Conservation (phyloP, 2,888 invertebrate genomes). For the Euzetes globulus region DNA sequence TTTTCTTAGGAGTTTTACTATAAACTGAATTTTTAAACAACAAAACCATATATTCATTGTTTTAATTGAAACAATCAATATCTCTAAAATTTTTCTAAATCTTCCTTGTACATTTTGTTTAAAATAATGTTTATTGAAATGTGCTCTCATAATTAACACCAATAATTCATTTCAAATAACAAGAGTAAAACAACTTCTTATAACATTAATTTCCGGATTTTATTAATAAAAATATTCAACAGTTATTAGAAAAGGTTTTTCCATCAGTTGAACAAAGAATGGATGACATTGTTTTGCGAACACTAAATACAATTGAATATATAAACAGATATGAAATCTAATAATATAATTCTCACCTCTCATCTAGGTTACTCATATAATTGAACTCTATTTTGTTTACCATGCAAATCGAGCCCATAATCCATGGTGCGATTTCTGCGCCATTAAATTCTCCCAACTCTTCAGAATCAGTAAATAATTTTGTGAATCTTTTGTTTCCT, state of each 20-base stretch:
- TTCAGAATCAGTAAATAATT: constrained; percentile 14
- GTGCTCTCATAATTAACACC: too few species aligned
- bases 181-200: too few species aligned
- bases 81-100: too few species aligned
- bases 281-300: not conserved
- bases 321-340: not conserved
- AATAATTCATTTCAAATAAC: too few species aligned
- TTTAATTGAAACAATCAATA: too few species aligned
- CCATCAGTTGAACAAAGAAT: not conserved
- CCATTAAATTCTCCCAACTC: not conserved
- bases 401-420: not conserved
- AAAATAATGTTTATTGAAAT: too few species aligned
- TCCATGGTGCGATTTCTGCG: not conserved
- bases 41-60: too few species aligned
- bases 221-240: too few species aligned
- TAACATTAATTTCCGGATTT: too few species aligned
- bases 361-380: not conserved
- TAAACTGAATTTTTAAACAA: too few species aligned
- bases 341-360: not conserved
- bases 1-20: too few species aligned
- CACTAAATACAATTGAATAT: not conserved
- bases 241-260: not conserved
- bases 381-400: not conserved
- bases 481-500: constrained; percentile 8
- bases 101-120: too few species aligned